phyloP scores from a whole-genome alignment of 2,888 invertebrate genomes.

The Ariolimax columbianus region DNA sequence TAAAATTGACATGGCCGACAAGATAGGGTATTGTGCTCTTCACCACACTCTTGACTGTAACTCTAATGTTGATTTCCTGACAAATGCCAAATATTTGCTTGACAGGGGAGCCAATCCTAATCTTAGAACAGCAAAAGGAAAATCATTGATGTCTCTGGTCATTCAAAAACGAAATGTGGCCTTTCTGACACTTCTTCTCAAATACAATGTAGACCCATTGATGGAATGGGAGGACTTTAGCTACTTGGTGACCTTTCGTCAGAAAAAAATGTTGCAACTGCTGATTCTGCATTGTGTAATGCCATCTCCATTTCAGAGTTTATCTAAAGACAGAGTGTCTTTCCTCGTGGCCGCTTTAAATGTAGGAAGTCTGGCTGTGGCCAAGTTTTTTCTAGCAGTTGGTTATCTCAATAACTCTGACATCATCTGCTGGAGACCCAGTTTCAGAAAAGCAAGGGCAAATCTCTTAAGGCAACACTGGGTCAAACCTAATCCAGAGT shows the following conservation, averaged over 20 bases:
- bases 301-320: background rate
- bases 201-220: background rate
- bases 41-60: background rate
- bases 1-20: constrained; percentile 2
- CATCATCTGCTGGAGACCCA: background rate
- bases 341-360: background rate
- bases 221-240: constrained; percentile 21
- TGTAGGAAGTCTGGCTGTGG: background rate
- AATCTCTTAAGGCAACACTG: too few relatives aligned
- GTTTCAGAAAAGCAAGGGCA: background rate
- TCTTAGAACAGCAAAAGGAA: background rate
- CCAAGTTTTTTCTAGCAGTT: background rate
- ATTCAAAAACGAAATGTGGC: background rate
- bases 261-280: constrained; percentile 1
- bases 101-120: constrained; percentile 28
- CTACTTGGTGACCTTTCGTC: background rate
- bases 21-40: background rate
- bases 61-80: background rate
- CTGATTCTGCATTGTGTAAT: background rate
- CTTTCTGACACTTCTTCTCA: background rate
- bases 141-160: background rate
- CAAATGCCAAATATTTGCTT: too few relatives aligned
- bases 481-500: background rate
- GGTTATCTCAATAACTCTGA: constrained; percentile 16
- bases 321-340: background rate